A percentile compares a stretch with the other conserved stretches of the same genome.
Conservation (phyloP, 1,140 invertebrate species). For the Anadara kagoshimensis region DNA sequence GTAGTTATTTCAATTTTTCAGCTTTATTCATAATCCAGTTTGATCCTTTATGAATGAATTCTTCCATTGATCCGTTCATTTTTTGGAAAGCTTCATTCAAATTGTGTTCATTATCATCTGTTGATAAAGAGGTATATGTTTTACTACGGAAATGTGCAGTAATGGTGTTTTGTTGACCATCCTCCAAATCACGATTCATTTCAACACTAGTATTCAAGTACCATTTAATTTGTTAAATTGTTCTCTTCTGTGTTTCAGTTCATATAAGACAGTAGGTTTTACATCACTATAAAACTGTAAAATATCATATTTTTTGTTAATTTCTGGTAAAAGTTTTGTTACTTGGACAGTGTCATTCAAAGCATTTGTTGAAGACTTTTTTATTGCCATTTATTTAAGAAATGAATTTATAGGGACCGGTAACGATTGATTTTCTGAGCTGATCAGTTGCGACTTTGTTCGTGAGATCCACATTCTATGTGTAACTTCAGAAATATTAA, state of each 20-base stretch:
- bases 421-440: too few species aligned
- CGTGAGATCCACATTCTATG: too few species aligned
- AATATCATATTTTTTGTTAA: conserved; percentile 13
- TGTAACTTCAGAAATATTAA: too few species aligned
- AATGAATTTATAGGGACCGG: too few species aligned
- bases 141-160: conserved; percentile 20
- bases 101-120: conserved; percentile 9
- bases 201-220: conserved; percentile 9
- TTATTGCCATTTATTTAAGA: too few species aligned
- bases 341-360: neutral
- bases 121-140: neutral
- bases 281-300: conserved; percentile 12
- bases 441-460: too few species aligned
- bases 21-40: conserved; percentile 25
- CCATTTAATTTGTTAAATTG: conserved; percentile 16
- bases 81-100: conserved; percentile 19
- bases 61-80: conserved; percentile 6
- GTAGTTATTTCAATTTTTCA: conserved; percentile 12
- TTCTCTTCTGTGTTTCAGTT: neutral
- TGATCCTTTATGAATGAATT: conserved; percentile 30
- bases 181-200: conserved; percentile 12
- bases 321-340: neutral
- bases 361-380: neutral
- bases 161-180: neutral
- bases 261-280: neutral